Evolutionary conservation across 37 sponge, comb jelly and placozoan genomes (phyloP).

Genomic region (Mnemiopsis leidyi): DNA sequence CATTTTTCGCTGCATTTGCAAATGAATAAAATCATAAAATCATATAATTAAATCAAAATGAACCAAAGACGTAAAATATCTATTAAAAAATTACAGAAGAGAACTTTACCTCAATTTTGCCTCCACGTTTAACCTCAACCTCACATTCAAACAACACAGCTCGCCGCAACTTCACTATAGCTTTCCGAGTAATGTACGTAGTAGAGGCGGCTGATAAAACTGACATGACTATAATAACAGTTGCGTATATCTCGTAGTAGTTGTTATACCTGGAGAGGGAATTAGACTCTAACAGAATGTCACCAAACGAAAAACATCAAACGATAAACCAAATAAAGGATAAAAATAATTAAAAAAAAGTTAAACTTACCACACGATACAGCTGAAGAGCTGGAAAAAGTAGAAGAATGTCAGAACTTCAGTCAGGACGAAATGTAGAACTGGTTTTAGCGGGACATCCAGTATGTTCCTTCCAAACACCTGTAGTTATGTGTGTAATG

Average conservation of each 20-base stretch:
- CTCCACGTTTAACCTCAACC: neutral
- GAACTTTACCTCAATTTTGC: neutral
- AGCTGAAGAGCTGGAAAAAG: constrained; percentile 36
- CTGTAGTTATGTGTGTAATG: neutral
- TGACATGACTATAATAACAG: constrained; percentile 22
- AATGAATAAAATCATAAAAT: too few relatives aligned
- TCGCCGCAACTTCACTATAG: neutral
- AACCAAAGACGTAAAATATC: too few relatives aligned
- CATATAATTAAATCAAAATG: too few relatives aligned
- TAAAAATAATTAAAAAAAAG: too few relatives aligned
- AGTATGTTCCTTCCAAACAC: constrained; percentile 20
- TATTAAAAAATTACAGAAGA: too few relatives aligned
- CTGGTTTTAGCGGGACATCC: constrained; percentile 5
- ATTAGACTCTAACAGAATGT: too few relatives aligned
- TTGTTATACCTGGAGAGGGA: constrained; percentile 16
- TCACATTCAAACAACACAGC: constrained; percentile 18
- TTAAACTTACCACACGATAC: neutral
- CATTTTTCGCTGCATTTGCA: too few relatives aligned
- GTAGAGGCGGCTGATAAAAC: neutral
- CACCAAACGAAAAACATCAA: too few relatives aligned
- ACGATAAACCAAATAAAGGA: too few relatives aligned
- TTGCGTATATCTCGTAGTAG: neutral
- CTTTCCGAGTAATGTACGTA: neutral
- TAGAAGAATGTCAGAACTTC: constrained; percentile 33
- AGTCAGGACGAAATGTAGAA: neutral